phyloP scores from a whole-genome alignment of 2,888 invertebrate species.

The Leptinotarsa juncta region DNA sequence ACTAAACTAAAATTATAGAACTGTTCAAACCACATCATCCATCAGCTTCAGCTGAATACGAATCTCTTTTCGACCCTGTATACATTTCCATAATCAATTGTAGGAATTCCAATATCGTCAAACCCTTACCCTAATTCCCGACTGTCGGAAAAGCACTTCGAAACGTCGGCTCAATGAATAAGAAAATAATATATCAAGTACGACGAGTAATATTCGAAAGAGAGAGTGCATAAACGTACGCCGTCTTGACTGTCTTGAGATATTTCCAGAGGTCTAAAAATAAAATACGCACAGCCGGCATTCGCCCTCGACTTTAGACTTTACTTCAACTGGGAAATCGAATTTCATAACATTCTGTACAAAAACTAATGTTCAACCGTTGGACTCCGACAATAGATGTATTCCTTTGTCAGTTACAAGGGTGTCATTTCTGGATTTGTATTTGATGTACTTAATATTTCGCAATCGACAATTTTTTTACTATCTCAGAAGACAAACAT shows the following conservation, averaged over 20 bases:
- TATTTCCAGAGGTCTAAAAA: slow-evolving; percentile 64
- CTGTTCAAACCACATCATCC: too few relatives aligned
- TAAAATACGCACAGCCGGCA: slow-evolving; percentile 57
- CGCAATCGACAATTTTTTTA: too few relatives aligned
- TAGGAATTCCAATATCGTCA: too few relatives aligned
- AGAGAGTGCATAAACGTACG: slow-evolving; percentile 31
- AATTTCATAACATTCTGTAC: slow-evolving; percentile 58
- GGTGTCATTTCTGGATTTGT: too few relatives aligned
- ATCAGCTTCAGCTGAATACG: too few relatives aligned
- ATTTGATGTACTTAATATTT: too few relatives aligned
- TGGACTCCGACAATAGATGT: not conserved
- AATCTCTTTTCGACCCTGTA: too few relatives aligned
- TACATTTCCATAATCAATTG: too few relatives aligned
- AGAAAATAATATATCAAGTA: slow-evolving; percentile 13
- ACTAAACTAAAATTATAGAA: too few relatives aligned
- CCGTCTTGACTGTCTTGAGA: slow-evolving; percentile 55
- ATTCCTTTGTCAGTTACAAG: too few relatives aligned
- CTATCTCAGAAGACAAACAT: too few relatives aligned
- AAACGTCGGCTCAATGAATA: not conserved
- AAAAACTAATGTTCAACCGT: slow-evolving; percentile 36
- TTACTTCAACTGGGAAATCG: slow-evolving; percentile 61
- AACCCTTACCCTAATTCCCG: too few relatives aligned
- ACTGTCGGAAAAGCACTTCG: slow-evolving; percentile 2
- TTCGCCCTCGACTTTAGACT: slow-evolving; percentile 50
- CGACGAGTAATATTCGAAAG: slow-evolving; percentile 4